These are phyloP conservation scores for Conus betulinus DNA, from an alignment of 1,140 invertebrate species.

Conservation along the genomic window DNA sequence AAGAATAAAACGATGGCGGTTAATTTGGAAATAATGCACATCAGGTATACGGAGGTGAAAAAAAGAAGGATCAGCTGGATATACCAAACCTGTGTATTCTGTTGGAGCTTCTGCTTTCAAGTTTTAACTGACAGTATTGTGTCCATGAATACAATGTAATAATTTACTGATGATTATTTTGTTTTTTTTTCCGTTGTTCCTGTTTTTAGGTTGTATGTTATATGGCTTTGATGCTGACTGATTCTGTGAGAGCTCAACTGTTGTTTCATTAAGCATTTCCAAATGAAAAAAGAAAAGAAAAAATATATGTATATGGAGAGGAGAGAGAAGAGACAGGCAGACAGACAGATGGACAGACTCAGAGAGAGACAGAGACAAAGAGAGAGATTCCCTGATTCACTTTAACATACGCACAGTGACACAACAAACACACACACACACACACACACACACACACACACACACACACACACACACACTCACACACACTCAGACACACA, in stretches of 20 bases:
- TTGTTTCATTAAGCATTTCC: not conserved
- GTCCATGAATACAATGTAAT: too few relatives aligned
- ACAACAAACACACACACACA: not conserved
- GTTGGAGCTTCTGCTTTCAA: too few relatives aligned
- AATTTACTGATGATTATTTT: not conserved
- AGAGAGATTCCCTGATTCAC: not conserved
- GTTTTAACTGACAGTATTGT: too few relatives aligned
- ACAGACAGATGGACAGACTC: not conserved
- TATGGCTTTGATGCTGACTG: not conserved
- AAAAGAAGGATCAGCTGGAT: too few relatives aligned
- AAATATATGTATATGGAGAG: not conserved
- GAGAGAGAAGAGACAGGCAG: not conserved
- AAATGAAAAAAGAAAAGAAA: not conserved
- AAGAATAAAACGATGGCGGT: too few relatives aligned
- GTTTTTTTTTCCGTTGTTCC: not conserved
- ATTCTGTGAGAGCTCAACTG: not conserved
- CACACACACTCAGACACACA: too few relatives aligned
- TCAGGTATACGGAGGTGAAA: too few relatives aligned
- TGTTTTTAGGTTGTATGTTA: not conserved
- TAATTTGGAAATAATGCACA: too few relatives aligned
- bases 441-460: not conserved
- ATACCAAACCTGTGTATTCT: too few relatives aligned
- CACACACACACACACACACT: too few relatives aligned
- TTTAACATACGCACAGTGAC: not conserved
- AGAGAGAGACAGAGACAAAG: not conserved